Conservation (phyloP, 2,113 vertebrate genomes). For the Synchiropus splendidus region DNA sequence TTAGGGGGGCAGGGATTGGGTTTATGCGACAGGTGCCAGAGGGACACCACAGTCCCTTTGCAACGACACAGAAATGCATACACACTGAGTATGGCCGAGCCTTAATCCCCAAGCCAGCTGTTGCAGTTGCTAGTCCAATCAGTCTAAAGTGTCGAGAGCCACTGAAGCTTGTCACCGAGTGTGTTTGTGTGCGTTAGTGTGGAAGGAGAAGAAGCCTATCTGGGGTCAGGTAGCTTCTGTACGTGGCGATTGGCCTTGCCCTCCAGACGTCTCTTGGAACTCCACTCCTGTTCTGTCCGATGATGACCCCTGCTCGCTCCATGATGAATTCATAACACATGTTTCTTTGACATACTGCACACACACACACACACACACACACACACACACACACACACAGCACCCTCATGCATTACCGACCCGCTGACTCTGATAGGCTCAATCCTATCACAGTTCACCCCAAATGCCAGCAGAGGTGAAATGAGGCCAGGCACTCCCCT, state of each 20-base stretch:
- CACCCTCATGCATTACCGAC: slow-evolving; percentile 25
- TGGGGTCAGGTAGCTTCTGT: slow-evolving; percentile 65
- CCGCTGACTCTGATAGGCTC: slow-evolving; percentile 32
- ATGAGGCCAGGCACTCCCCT: slow-evolving; percentile 30
- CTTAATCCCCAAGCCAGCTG: slow-evolving; percentile 73
- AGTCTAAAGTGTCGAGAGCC: slow-evolving; percentile 48
- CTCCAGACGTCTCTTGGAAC: slow-evolving; percentile 26
- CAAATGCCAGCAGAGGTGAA: slow-evolving; percentile 54
- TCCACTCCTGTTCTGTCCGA: slow-evolving; percentile 15
- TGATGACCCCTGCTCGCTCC: slow-evolving; percentile 32
- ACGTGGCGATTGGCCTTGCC: slow-evolving; percentile 34
- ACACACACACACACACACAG: slow-evolving; percentile 43
- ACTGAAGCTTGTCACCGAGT: slow-evolving; percentile 19
- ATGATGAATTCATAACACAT: slow-evolving; percentile 64
- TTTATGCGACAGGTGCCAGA: slow-evolving; percentile 66
- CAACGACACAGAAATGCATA: slow-evolving; percentile 49
- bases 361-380: slow-evolving; percentile 33
- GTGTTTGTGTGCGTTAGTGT: slow-evolving; percentile 15
- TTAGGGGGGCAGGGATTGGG: slow-evolving; percentile 44
- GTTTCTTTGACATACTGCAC: slow-evolving; percentile 64
- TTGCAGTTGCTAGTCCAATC: slow-evolving; percentile 66
- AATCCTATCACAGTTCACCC: slow-evolving; percentile 40
- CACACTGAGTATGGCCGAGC: slow-evolving; percentile 54
- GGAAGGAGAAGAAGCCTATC: neutral
- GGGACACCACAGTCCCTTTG: slow-evolving; percentile 43